Percentiles rank a stretch among this genome's conserved stretches.
Evolutionary conservation across 2,797 vertebrate species (phyloP).

Genomic region (Diceros bicornis): DNA sequence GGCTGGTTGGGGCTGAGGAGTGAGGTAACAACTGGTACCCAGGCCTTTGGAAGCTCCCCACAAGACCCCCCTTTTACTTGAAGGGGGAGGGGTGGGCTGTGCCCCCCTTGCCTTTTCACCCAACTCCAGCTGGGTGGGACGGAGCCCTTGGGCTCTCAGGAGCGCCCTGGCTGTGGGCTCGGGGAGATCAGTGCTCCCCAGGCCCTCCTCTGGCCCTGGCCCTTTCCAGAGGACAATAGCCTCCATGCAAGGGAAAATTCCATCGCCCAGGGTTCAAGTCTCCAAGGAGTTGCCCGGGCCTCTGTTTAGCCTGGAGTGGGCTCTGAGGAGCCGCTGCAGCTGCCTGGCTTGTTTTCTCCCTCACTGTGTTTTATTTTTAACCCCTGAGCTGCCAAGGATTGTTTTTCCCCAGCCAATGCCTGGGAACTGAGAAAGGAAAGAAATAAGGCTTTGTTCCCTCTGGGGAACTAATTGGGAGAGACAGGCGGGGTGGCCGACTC

Average conservation of each 20-base stretch:
- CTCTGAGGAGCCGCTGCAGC: constrained; percentile 82
- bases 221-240: constrained; percentile 89
- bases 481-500: constrained; percentile 13
- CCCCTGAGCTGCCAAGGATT: constrained; percentile 79
- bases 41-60: constrained; percentile 49
- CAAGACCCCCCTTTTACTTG: neutral
- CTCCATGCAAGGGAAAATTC: constrained; percentile 90
- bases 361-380: constrained; percentile 80
- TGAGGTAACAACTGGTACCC: constrained; percentile 75
- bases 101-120: constrained; percentile 80
- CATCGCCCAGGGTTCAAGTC: constrained; percentile 87
- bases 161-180: constrained; percentile 82
- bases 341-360: constrained; percentile 73
- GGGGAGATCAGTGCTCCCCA: constrained; percentile 72
- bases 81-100: neutral
- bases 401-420: constrained; percentile 57
- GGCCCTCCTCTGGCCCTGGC: constrained; percentile 81
- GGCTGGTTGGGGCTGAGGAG: constrained; percentile 69
- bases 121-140: constrained; percentile 78
- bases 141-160: constrained; percentile 85
- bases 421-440: constrained; percentile 77
- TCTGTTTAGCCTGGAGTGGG: constrained; percentile 87
- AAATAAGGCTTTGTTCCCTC: constrained; percentile 81
- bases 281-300: constrained; percentile 88
- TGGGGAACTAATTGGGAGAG: constrained; percentile 76